Evolutionary conservation across 2,888 invertebrate genomes (phyloP).

Genomic region (Erynnis tages): DNA sequence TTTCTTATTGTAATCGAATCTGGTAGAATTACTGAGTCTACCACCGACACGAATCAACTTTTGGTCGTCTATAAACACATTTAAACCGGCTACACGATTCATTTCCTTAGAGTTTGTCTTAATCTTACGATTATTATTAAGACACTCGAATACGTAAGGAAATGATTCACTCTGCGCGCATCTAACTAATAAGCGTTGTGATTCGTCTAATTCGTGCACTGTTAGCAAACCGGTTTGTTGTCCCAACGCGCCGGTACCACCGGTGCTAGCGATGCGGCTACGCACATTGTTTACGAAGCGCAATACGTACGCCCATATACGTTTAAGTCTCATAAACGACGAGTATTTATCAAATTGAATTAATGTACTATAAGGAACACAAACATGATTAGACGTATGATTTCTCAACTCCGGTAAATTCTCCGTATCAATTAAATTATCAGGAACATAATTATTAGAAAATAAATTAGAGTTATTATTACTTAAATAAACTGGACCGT

Average conservation of each 20-base stretch:
- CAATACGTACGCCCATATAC: conserved; percentile 19
- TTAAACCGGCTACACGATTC: conserved; percentile 4
- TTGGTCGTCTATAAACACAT: background rate
- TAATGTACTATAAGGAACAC: background rate
- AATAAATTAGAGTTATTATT: background rate
- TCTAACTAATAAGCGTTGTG: background rate
- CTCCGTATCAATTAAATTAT: background rate
- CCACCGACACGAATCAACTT: conserved; percentile 6
- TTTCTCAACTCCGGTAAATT: background rate
- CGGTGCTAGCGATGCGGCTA: too few relatives aligned
- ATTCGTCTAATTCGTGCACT: conserved; percentile 19
- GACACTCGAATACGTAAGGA: background rate
- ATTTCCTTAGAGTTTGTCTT: background rate
- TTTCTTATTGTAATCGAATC: conserved; percentile 8
- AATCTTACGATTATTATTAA: background rate
- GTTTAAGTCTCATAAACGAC: conserved; percentile 23
- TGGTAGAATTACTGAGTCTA: background rate
- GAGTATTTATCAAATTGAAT: conserved; percentile 26
- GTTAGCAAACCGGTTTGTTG: conserved; percentile 22
- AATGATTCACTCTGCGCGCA: background rate
- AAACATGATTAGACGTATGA: background rate
- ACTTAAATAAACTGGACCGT: conserved; percentile 11
- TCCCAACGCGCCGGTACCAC: too few relatives aligned
- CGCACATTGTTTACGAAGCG: conserved; percentile 24
- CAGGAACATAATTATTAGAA: background rate